Evolutionary conservation across 2,888 invertebrate genomes (phyloP), one percentile per base, ranked within the genome.

Genomic region (Andrena marginata): DNA sequence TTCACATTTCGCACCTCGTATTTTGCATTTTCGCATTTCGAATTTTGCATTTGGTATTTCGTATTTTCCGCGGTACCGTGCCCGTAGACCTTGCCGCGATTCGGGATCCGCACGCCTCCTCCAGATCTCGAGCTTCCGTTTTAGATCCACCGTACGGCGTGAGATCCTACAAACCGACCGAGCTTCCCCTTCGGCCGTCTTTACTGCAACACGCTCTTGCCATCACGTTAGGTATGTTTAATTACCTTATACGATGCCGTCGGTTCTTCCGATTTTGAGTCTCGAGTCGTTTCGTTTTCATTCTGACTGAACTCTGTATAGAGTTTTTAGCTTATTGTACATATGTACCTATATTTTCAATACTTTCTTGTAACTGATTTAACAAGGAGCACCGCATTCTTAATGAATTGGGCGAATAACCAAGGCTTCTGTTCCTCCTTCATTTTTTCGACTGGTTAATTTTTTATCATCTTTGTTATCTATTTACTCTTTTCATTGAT

Each of bases 21-120:
- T 26, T 35, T 33, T 13, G 20, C 49, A 56, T 93, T 91, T 89
- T n/a, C 92, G 91, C 90, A 90, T 91, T 29, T 33, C 33, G 51
- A 20, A 59, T 13, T 13, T 42, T 4, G 42, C 42, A 42, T 13
- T 42, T 42, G 13, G 13, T 42, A 56, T 56, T 20, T 56, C 56
- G 56, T 26, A 56, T 42, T 65, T 33, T 62, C 16, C 54, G 23
- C 51, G 70, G 51, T 23, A 70, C 20, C 49, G 74, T 56, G 63
- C 26, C 13, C 51, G 59, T 10, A 20, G 42, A 51, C 23, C 6
- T 1, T n/a, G 8, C 26, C 42, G 62, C 23, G 42, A 63, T 8
- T 65, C 26, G 48, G 10, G 16, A 42, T 2, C 26, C 51, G 31
- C n/a, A 20, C 42, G 31, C 0, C 26, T 31, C 1, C 8, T 42